A percentile compares a stretch with the other conserved stretches of the same genome.
These are phyloP conservation scores for Eristalinus sepulchralis DNA, from an alignment of 2,888 invertebrate genomes.

Conservation along the genomic window DNA sequence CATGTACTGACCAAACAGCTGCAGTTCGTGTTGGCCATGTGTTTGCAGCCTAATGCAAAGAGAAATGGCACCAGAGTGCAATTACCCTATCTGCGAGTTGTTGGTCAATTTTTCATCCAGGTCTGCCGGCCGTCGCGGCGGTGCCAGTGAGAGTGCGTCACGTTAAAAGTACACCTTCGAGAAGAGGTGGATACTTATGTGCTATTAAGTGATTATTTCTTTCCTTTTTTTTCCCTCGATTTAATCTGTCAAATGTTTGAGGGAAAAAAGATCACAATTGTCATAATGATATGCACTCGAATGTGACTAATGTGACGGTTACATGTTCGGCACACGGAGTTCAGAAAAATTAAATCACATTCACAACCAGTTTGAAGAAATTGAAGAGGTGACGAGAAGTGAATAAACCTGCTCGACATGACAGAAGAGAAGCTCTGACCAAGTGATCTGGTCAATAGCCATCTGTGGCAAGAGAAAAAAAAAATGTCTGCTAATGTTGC, in stretches of 20 bases:
- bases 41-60: conserved; percentile 33
- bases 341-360: conserved; percentile 41
- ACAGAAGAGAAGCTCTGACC: conserved; percentile 58
- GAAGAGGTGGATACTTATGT: conserved; percentile 23
- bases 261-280: conserved; percentile 32
- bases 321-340: conserved; percentile 29
- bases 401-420: conserved; percentile 51
- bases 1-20: conserved; percentile 29
- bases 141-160: background rate
- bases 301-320: conserved; percentile 52
- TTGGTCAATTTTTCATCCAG: conserved; percentile 44
- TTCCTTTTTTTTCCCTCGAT: conserved; percentile 10
- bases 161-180: conserved; percentile 13
- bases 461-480: background rate
- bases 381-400: background rate
- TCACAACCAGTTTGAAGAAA: conserved; percentile 39
- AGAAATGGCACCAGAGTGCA: conserved; percentile 58
- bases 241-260: conserved; percentile 44
- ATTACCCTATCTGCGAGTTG: conserved; percentile 45
- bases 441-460: conserved; percentile 65
- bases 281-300: conserved; percentile 51
- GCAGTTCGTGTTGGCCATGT: conserved; percentile 1
- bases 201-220: conserved; percentile 65
- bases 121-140: background rate
- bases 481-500: background rate